A percentile compares a stretch with the other conserved stretches of the same genome.
Evolutionary conservation across 2,113 vertebrate genomes (phyloP).

Genomic region (Maccullochella peelii): DNA sequence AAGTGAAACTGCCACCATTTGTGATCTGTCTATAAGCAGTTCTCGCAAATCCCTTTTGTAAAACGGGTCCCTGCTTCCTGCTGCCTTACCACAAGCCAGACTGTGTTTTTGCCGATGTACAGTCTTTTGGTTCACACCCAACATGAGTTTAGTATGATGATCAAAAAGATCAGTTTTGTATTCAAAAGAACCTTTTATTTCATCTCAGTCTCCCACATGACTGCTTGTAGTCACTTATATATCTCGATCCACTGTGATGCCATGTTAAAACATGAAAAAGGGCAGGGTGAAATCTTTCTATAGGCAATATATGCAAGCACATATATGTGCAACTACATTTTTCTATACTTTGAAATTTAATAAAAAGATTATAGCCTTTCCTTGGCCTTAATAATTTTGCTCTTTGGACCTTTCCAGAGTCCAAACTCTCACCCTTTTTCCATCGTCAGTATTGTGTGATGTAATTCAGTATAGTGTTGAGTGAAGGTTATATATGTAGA

Average conservation of each 20-base stretch:
- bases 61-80: not conserved
- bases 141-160: too few relatives aligned
- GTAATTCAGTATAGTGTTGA: not conserved
- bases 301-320: not conserved
- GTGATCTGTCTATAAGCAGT: not conserved
- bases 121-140: not conserved
- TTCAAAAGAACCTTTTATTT: not conserved
- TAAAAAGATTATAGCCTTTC: not conserved
- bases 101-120: not conserved
- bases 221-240: not conserved
- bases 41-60: not conserved
- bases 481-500: not conserved
- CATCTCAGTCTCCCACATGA: not conserved
- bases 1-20: not conserved
- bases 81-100: not conserved
- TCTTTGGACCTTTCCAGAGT: not conserved
- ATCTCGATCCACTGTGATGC: too few relatives aligned
- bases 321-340: not conserved
- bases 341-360: not conserved
- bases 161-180: not conserved
- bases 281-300: not conserved
- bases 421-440: not conserved
- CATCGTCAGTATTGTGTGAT: not conserved
- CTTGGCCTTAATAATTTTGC: not conserved
- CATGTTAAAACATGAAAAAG: too few relatives aligned